Base-by-base conservation (phyloP, 2,113 vertebrate genomes). In the Odontesthes bonariensis region DNA sequence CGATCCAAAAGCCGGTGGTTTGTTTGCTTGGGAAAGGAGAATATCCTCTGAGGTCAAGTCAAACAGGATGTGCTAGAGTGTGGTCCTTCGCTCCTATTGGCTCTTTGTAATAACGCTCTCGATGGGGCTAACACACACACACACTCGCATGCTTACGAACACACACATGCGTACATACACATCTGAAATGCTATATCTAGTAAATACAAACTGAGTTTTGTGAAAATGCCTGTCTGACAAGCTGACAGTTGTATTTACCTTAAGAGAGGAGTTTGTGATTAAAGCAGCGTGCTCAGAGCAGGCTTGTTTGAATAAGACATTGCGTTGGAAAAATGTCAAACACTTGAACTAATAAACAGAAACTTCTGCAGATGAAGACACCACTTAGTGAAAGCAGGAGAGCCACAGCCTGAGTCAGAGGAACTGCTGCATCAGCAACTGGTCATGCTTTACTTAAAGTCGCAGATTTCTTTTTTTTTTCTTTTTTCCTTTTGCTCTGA, bases 21-120 rank as follows among this genome's bases (percentile, higher is more conserved):
- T 94, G 91, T 92, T 93, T 93, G 89, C 92, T 92, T 92, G 89
- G 89, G 88, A 92, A 92, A 92, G 88, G 93, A 91, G 90, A 92
- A 91, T 91, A 89, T 92, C 91, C 91, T 92, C 89, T 83, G 84
- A 91, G 91, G 92, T 93, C 90, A 94, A 87, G 86, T 92, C 86
- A 89, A 92, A 90, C 91, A 94, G 90, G 90, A 92, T 92, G 85
- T 90, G 87, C 81, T 85, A 85, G 86, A 89, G 83, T 86, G 86
- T 86, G 80, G 86, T 91, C 88, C 86, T 85, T 72, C 53, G 40
- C 87, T 88, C 87, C 90, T 69, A 91, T 92, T 91, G 92, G 92
- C 77, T 89, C 88, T 77, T 68, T 86, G 88, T 73, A 86, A 88
- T 83, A 91, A 90, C 65, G 68, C 78, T 84, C 79, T 73, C 79